Evolutionary conservation across 2,113 vertebrate species (phyloP), one percentile per base, ranked within the genome.

Genomic region (western clawed frog (Xenopus tropicalis)): DNA sequence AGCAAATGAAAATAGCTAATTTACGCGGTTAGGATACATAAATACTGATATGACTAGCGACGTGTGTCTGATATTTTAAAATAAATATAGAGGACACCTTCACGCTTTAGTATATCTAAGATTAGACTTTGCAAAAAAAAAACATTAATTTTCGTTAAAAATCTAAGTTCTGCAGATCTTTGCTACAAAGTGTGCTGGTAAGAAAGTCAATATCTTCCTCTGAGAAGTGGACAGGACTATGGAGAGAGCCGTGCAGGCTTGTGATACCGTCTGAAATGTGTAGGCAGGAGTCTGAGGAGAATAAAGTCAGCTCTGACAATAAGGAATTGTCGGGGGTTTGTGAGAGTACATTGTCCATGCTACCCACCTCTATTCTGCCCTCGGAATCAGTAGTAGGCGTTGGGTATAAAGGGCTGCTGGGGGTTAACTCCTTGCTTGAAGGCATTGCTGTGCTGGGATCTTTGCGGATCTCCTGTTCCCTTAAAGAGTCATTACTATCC

Each of bases 131-230:
- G 17, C 57, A 52, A 68, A n/a, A 21, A 62, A 52, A 48, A 69
- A 14, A 17, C 42, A 14, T 10, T 24, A 29, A 1, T 3, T 0
- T 54, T 74, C 79, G 88, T 4, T 90, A 94, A 80, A 95, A 96
- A 78, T 92, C 88, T 63, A 97, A 83, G 71, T 93, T 87, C 16
- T 93, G 93, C 69, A 94, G 80, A 84, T 98, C 95, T 82, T 96
- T 93, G 19, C 92, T 86, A 83, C 95, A 96, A 80, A 98, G 89
- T 52, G 95, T 95, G 89, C 94, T 96, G 0, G 91, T 92, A 82
- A 98, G 97, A 66, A 97, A 83, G 78, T 98, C 96, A 83, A 98
- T 89, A 79, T 98, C 95, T 83, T 97, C 96, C 77, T 96, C 94
- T 2, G 29, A 37, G 29, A 37, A 37, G 70, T 91, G 90, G 73